Evolutionary conservation across 2,797 vertebrate genomes (phyloP).

Genomic region (Sebastes oblongus): DNA sequence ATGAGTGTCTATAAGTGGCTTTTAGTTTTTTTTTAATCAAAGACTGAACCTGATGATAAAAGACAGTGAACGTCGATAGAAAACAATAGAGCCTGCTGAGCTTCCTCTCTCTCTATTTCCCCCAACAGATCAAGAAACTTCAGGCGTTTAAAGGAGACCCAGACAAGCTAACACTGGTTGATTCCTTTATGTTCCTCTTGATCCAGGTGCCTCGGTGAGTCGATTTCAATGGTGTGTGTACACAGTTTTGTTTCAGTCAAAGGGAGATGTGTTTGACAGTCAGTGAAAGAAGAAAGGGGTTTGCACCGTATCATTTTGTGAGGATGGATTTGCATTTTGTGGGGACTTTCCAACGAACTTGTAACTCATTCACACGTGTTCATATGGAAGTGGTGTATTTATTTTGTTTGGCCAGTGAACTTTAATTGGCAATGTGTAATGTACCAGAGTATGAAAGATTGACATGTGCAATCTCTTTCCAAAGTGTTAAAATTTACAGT

Average conservation of each 20-base stretch:
- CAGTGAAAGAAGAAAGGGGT: neutral
- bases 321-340: neutral
- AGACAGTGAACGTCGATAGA: slow-evolving; percentile 14
- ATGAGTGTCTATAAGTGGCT: neutral
- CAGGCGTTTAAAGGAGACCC: slow-evolving; percentile 90
- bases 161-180: slow-evolving; percentile 93
- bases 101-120: slow-evolving; percentile 30
- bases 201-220: slow-evolving; percentile 96
- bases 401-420: neutral
- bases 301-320: neutral
- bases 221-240: slow-evolving; percentile 10
- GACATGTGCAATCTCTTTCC: neutral
- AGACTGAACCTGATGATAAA: slow-evolving; percentile 2
- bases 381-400: neutral
- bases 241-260: neutral
- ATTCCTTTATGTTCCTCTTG: slow-evolving; percentile 94
- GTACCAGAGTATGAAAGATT: too few relatives aligned
- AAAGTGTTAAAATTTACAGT: neutral
- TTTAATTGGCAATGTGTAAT: neutral
- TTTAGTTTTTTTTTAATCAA: neutral
- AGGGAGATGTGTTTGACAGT: slow-evolving; percentile 25
- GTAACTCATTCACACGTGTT: neutral
- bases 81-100: slow-evolving; percentile 20
- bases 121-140: slow-evolving; percentile 90
- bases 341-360: neutral